Conservation (phyloP, 1,140 invertebrate species). For the Tetraneura akinire region DNA sequence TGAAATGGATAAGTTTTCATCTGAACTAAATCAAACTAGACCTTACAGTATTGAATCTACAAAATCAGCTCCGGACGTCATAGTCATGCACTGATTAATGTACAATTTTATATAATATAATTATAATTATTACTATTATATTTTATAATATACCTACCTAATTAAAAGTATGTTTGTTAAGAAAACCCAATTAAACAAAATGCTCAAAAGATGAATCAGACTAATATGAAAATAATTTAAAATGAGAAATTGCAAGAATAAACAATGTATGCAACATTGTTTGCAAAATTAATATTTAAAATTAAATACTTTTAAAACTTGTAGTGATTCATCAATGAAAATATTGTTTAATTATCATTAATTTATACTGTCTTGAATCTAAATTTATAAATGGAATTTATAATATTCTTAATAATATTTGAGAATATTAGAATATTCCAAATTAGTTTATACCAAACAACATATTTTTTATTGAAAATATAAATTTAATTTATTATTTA, state of each 20-base stretch:
- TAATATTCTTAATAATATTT: conserved; percentile 1
- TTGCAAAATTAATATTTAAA: too few relatives aligned
- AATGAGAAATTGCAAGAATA: not conserved
- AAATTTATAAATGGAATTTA: not conserved
- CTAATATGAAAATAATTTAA: conserved; percentile 12
- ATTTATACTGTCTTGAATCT: not conserved
- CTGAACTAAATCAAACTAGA: conserved; percentile 55
- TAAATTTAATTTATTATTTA: conserved; percentile 12
- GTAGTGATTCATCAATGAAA: not conserved
- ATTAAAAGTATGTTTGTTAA: conserved; percentile 53
- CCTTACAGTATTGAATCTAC: conserved; percentile 76
- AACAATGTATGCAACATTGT: not conserved
- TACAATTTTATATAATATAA: not conserved
- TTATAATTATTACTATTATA: conserved; percentile 22
- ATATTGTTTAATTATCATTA: not conserved
- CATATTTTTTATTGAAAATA: conserved; percentile 13
- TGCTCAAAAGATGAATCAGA: conserved; percentile 38
- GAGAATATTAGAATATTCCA: conserved; percentile 26
- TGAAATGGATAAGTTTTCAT: conserved; percentile 63
- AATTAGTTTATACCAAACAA: not conserved
- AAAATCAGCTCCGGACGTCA: conserved; percentile 84
- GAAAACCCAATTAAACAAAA: conserved; percentile 20
- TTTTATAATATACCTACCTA: not conserved
- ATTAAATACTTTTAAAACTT: not conserved
- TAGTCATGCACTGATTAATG: conserved; percentile 76